These are phyloP conservation scores for Cistogaster globosa DNA, from an alignment of 2,888 invertebrate genomes.

Conservation along the genomic window DNA sequence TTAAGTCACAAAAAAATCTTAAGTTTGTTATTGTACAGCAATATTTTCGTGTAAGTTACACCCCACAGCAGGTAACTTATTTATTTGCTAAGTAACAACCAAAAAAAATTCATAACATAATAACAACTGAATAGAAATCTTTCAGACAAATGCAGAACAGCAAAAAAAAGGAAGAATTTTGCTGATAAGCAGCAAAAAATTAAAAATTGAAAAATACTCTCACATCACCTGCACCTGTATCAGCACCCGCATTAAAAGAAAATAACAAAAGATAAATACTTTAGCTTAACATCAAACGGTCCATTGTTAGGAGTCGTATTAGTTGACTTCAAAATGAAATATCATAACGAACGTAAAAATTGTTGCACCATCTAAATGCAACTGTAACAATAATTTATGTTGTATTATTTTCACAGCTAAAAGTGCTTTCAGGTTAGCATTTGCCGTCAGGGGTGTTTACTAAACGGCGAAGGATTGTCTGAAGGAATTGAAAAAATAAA, in stretches of 20 bases:
- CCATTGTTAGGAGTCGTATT: not conserved
- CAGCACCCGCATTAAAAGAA: not conserved
- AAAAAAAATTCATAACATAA: conserved; percentile 17
- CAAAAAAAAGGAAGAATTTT: not conserved
- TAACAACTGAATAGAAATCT: conserved; percentile 47
- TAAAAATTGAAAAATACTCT: conserved; percentile 38
- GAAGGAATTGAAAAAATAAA: conserved; percentile 19
- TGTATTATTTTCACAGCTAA: conserved; percentile 41
- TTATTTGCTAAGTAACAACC: conserved; percentile 14
- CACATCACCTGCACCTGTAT: conserved; percentile 38
- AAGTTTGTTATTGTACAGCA: not conserved
- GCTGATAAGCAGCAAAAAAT: not conserved
- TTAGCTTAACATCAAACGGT: conserved; percentile 5
- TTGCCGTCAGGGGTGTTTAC: conserved; percentile 67
- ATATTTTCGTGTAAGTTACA: too few species aligned
- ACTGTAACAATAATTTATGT: conserved; percentile 57
- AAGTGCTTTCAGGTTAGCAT: conserved; percentile 25
- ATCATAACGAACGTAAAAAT: conserved; percentile 21
- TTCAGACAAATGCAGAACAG: too few species aligned
- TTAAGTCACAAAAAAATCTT: too few species aligned
- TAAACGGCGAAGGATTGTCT: conserved; percentile 64
- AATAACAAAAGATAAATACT: conserved; percentile 52
- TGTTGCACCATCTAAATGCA: conserved; percentile 36
- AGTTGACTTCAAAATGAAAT: not conserved
- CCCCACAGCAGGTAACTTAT: conserved; percentile 5